Percentiles rank a stretch among this genome's conserved stretches.
phyloP scores from a whole-genome alignment of 1,140 invertebrate species.

The Oedothorax gibbosus region DNA sequence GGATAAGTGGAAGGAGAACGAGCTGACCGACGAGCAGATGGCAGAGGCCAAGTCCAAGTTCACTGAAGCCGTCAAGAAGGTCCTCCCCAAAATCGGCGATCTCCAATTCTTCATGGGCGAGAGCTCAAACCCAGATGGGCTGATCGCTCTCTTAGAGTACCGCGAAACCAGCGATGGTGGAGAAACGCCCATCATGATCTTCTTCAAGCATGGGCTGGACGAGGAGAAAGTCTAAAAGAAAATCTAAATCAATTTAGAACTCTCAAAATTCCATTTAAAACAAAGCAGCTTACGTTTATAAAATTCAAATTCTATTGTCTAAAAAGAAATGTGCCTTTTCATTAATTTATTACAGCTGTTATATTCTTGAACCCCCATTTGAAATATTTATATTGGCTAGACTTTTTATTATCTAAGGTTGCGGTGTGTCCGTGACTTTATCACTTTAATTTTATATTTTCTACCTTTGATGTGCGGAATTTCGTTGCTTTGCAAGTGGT shows the following conservation, averaged over 20 bases:
- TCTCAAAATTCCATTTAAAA: too few species aligned
- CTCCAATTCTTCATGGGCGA: slow-evolving; percentile 93
- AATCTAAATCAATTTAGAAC: neutral
- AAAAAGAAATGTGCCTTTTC: too few species aligned
- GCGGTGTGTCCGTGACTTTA: too few species aligned
- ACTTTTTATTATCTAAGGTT: too few species aligned
- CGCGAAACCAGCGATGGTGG: slow-evolving; percentile 87
- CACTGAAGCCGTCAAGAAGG: slow-evolving; percentile 95
- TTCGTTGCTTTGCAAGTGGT: too few species aligned
- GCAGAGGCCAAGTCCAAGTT: slow-evolving; percentile 82
- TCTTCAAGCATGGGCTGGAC: slow-evolving; percentile 93
- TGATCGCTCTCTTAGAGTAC: slow-evolving; percentile 94
- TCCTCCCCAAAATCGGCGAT: slow-evolving; percentile 85
- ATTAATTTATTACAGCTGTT: too few species aligned
- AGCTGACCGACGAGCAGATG: slow-evolving; percentile 66
- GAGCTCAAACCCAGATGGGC: slow-evolving; percentile 92
- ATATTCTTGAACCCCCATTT: too few species aligned
- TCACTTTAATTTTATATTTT: too few species aligned
- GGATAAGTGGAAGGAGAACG: slow-evolving; percentile 84
- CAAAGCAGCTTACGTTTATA: neutral
- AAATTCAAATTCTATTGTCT: neutral
- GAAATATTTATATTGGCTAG: too few species aligned
- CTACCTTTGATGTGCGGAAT: too few species aligned
- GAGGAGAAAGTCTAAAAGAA: slow-evolving; percentile 85
- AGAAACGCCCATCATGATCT: slow-evolving; percentile 88